Evolutionary conservation across 2,888 invertebrate genomes (phyloP).

Genomic region (Lithophane socia): DNA sequence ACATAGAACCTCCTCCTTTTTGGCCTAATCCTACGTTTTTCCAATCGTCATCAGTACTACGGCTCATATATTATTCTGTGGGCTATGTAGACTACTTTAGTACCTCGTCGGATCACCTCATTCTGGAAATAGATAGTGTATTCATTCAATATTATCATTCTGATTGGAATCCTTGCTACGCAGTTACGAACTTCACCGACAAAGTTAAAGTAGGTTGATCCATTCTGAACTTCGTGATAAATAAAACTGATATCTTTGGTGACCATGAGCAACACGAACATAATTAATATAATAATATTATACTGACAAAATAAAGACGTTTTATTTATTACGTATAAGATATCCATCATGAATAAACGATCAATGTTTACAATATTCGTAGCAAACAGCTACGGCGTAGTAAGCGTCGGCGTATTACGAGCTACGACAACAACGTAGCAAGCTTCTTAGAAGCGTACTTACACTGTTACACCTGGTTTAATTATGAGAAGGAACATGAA

Average conservation of each 20-base stretch:
- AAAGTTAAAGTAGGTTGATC: constrained; percentile 41
- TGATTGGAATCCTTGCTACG: constrained; percentile 14
- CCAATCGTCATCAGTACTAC: background rate
- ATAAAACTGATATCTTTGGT: constrained; percentile 37
- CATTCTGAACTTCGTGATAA: constrained; percentile 32
- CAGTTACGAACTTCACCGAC: constrained; percentile 28
- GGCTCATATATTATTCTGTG: background rate
- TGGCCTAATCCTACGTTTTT: background rate
- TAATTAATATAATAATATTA: constrained; percentile 46
- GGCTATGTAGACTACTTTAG: background rate
- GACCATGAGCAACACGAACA: constrained; percentile 17
- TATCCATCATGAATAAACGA: constrained; percentile 46
- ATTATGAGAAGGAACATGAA: background rate
- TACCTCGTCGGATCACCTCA: background rate
- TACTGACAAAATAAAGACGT: constrained; percentile 25
- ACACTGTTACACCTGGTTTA: background rate
- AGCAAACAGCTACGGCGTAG: constrained; percentile 70
- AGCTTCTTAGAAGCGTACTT: constrained; percentile 17
- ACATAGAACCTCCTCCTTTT: no score
- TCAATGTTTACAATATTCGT: constrained; percentile 49
- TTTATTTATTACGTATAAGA: constrained; percentile 43
- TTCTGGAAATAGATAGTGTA: constrained; percentile 19
- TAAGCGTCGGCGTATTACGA: constrained; percentile 51
- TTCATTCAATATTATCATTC: constrained; percentile 19
- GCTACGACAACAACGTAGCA: constrained; percentile 51